Conservation (phyloP, 2,113 vertebrate genomes). For the Raphicerus campestris region DNA sequence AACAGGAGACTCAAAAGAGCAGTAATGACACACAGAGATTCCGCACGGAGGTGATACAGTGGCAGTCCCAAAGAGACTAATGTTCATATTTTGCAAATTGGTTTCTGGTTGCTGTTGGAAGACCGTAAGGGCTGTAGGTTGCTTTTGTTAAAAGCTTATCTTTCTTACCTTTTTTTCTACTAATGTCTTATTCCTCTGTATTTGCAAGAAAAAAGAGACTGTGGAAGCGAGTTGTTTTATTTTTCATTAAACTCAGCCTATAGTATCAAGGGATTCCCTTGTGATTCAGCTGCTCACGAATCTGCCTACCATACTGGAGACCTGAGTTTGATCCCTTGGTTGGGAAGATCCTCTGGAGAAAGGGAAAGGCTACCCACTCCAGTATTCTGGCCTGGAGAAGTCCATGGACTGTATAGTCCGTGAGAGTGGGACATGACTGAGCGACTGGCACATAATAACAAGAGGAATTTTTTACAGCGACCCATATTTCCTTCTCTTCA, state of each 20-base stretch:
- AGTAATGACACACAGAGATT: background rate
- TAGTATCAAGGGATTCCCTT: background rate
- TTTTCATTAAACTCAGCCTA: background rate
- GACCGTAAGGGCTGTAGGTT: background rate
- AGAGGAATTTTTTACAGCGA: background rate
- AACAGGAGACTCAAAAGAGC: constrained; percentile 49
- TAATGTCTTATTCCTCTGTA: background rate
- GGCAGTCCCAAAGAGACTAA: background rate
- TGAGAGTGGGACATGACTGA: background rate
- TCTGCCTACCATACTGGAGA: background rate
- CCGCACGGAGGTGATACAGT: background rate
- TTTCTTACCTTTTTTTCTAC: background rate
- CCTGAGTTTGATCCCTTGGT: background rate
- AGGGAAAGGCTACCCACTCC: background rate
- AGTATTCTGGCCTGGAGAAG: background rate
- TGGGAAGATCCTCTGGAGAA: background rate
- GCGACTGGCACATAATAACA: background rate
- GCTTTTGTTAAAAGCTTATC: constrained; percentile 16
- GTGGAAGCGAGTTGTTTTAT: background rate
- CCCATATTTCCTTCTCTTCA: background rate
- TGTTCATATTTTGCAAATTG: constrained; percentile 12
- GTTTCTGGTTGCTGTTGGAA: background rate
- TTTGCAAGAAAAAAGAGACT: background rate
- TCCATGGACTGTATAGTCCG: background rate
- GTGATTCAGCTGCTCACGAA: background rate